Evolutionary conservation across 2,797 vertebrate genomes (phyloP).

Genomic region (Aselliscus stoliczkanus): DNA sequence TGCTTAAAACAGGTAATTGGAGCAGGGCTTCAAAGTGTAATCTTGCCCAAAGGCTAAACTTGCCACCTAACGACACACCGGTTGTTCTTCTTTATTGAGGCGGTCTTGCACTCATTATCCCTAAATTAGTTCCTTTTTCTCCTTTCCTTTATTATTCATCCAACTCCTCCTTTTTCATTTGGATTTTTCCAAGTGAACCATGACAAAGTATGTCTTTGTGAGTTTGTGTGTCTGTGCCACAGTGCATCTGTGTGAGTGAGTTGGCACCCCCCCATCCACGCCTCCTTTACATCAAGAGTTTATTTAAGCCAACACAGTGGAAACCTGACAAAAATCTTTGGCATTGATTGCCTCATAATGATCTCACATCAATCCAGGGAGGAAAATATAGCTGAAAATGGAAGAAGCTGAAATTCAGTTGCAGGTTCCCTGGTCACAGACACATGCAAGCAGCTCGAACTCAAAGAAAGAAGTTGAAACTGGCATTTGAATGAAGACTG

Average conservation of each 20-base stretch:
- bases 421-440: neutral
- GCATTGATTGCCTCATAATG: slow-evolving; percentile 7
- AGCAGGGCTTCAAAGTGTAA: slow-evolving; percentile 74
- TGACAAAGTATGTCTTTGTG: slow-evolving; percentile 65
- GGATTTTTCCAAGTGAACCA: slow-evolving; percentile 74
- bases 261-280: neutral
- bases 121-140: slow-evolving; percentile 77
- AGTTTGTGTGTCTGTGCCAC: slow-evolving; percentile 1
- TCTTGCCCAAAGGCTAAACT: slow-evolving; percentile 78
- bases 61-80: slow-evolving; percentile 60
- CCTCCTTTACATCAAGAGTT: slow-evolving; percentile 24
- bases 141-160: slow-evolving; percentile 68
- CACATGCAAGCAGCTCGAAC: neutral
- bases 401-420: neutral
- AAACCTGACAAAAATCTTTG: slow-evolving; percentile 52
- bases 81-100: slow-evolving; percentile 73
- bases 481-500: neutral
- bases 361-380: neutral
- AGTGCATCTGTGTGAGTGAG: slow-evolving; percentile 45
- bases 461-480: neutral
- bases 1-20: slow-evolving; percentile 72
- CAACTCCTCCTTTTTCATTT: slow-evolving; percentile 59
- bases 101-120: slow-evolving; percentile 73
- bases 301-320: slow-evolving; percentile 51
- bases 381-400: slow-evolving; percentile 25